Percentiles rank a stretch among this genome's conserved stretches.
These are phyloP conservation scores for Rhopalosiphum nymphaeae DNA, from an alignment of 2,888 invertebrate species.

Conservation along the genomic window DNA sequence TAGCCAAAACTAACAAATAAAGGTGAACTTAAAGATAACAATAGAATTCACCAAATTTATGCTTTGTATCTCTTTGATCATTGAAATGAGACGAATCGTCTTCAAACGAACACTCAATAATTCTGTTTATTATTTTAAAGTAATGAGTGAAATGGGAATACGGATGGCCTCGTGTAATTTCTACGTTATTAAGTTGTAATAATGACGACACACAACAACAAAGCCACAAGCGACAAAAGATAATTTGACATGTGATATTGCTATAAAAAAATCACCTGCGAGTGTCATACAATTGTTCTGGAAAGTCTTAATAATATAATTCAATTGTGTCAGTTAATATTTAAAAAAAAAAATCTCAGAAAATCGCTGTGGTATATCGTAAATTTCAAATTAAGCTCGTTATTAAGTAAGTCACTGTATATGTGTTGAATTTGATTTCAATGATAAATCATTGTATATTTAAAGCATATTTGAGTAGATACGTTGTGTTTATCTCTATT, in stretches of 20 bases:
- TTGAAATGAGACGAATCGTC: not conserved
- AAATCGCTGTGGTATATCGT: not conserved
- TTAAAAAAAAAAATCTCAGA: not conserved
- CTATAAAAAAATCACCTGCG: not conserved
- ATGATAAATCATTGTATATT: not conserved
- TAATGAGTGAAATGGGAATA: not conserved
- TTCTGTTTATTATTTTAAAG: not conserved
- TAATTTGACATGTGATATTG: not conserved
- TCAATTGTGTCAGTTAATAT: not conserved
- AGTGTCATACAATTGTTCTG: not conserved
- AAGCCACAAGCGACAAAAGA: not conserved
- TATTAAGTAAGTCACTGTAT: not conserved
- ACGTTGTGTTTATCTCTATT: not conserved
- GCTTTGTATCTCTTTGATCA: not conserved
- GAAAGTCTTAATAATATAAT: not conserved
- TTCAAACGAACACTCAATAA: not conserved
- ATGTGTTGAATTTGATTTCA: not conserved
- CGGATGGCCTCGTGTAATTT: not conserved
- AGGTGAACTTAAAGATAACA: too few relatives aligned
- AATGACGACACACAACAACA: not conserved
- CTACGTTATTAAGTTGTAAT: not conserved
- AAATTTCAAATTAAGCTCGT: not conserved
- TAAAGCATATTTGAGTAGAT: not conserved
- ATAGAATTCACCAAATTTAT: not conserved
- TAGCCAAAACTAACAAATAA: not conserved